phyloP scores from a whole-genome alignment of 2,797 vertebrate species.

The Hylomyscus alleni region DNA sequence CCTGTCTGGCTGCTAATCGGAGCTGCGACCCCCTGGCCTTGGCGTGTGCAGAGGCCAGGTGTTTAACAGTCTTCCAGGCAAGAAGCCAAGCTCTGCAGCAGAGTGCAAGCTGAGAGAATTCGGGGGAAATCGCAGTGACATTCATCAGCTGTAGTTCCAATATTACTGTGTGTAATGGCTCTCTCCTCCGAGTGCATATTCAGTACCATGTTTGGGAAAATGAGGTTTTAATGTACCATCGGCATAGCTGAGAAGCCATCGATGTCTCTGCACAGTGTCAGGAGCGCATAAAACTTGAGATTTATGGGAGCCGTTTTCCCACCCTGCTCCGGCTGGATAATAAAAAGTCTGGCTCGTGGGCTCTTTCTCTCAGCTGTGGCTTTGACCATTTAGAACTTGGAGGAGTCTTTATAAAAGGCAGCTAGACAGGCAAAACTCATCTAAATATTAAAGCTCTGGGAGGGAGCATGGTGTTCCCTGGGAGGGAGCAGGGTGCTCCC shows the following conservation, averaged over 20 bases:
- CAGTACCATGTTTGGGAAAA: slow-evolving; percentile 86
- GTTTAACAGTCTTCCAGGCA: slow-evolving; percentile 84
- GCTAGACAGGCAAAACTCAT: slow-evolving; percentile 86
- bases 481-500: slow-evolving; percentile 63
- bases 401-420: slow-evolving; percentile 82
- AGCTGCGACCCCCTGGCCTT: slow-evolving; percentile 52
- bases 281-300: slow-evolving; percentile 84
- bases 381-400: slow-evolving; percentile 84
- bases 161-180: slow-evolving; percentile 78
- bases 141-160: slow-evolving; percentile 71
- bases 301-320: slow-evolving; percentile 89
- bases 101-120: slow-evolving; percentile 78
- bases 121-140: slow-evolving; percentile 13
- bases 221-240: slow-evolving; percentile 89
- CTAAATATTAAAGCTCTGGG: slow-evolving; percentile 80
- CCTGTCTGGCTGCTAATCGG: slow-evolving; percentile 56
- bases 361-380: slow-evolving; percentile 62
- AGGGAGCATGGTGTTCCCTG: slow-evolving; percentile 66
- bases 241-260: slow-evolving; percentile 86
- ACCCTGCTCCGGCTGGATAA: slow-evolving; percentile 82
- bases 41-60: slow-evolving; percentile 20
- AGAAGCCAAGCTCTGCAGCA: slow-evolving; percentile 73
- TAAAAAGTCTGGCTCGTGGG: slow-evolving; percentile 80
- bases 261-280: slow-evolving; percentile 83
- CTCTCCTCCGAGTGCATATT: slow-evolving; percentile 81